Base-by-base conservation (phyloP, 2,797 vertebrate genomes). In the Crax fasciolata region DNA sequence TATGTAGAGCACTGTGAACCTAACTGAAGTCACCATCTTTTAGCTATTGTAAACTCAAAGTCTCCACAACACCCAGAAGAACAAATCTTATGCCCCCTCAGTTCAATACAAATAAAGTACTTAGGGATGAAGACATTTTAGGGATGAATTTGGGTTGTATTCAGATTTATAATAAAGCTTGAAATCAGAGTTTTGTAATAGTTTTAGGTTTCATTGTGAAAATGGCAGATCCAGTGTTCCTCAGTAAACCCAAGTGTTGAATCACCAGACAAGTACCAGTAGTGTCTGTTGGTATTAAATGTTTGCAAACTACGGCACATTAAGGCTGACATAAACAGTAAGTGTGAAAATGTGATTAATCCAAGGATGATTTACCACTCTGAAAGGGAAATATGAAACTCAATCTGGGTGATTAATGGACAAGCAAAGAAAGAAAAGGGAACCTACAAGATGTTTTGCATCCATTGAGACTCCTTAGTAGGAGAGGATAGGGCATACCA, bases 331-430 rank as follows among this genome's bases (percentile, higher is more conserved):
- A 86, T 61, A 84, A 84, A 75, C 57, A 78, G 52, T 43, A 57
- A 88, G 65, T 83, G 73, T 73, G 84, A 86, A 94, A 93, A 91
- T 77, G 71, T 59, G 77, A 94, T 94, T 91, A 96, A 94, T 86
- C 83, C 71, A 63, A 88, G 66, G 38, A 51, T 81, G 71, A 71
- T 84, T 91, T 94, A 84, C 38, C 19, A 30, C 58, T 90, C 46
- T 89, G 72, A 82, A 73, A 91, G 48, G 88, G 71, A 66, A 62
- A 58, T 90, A 72, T 44, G 82, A 84, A 87, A 63, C 51, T 89
- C 66, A 61, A n/a, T 65, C 74, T 71, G 74, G 48, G 2, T 86
- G 84, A 93, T 43, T 82, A 90, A 82, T 65, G 84, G 52, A 46
- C 74, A 90, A 82, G 91, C 52, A 89, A 80, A 90, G 57, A 87